Percentiles rank a stretch among this genome's conserved stretches.
These are phyloP conservation scores for Heliothis peltigera DNA, from an alignment of 2,888 invertebrate species.

Conservation along the genomic window DNA sequence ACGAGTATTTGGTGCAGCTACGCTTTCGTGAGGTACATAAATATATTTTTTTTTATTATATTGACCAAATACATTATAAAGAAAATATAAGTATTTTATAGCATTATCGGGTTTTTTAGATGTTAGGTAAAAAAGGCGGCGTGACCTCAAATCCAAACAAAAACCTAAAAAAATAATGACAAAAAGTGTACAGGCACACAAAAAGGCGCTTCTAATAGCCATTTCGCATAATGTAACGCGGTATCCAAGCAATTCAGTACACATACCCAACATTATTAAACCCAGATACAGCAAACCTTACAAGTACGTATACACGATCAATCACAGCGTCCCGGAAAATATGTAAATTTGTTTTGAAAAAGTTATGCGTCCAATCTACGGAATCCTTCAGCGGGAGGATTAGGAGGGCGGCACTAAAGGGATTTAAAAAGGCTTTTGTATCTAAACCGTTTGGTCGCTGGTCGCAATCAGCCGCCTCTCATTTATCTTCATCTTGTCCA, in stretches of 20 bases:
- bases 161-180: not conserved
- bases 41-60: no score
- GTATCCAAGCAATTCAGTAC: constrained; percentile 3
- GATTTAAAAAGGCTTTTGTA: constrained; percentile 75
- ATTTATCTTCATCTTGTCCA: constrained; percentile 74
- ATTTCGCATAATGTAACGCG: not conserved
- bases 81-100: no score
- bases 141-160: not conserved
- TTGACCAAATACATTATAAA: no score
- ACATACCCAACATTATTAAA: constrained; percentile 3
- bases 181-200: not conserved
- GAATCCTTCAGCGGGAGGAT: constrained; percentile 71
- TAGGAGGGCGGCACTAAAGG: constrained; percentile 67
- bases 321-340: constrained; percentile 73
- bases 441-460: constrained; percentile 65
- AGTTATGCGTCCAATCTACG: constrained; percentile 77
- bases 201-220: not conserved
- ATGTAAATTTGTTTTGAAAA: constrained; percentile 83
- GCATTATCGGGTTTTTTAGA: no score
- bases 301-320: constrained; percentile 68
- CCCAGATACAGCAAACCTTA: constrained; percentile 32
- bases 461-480: constrained; percentile 64
- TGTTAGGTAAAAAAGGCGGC: no score
- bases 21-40: no score
- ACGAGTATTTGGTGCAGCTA: no score